Conservation (phyloP, 2,888 invertebrate species). For the Rotaria socialis region DNA sequence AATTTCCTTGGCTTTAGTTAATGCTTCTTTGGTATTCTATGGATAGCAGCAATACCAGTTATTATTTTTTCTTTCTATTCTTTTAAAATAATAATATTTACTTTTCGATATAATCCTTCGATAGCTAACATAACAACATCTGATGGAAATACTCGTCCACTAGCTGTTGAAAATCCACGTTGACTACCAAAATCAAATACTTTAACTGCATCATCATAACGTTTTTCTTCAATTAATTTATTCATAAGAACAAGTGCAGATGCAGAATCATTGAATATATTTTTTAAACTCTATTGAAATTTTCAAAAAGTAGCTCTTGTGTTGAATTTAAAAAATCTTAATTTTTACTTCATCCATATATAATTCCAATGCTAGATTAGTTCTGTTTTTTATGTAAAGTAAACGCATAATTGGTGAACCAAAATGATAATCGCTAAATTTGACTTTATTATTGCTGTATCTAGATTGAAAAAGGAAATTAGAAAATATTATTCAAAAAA, state of each 20-base stretch:
- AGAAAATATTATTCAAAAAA: no score
- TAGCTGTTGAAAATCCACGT: background rate
- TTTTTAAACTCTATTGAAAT: background rate
- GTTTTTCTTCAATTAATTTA: constrained; percentile 32
- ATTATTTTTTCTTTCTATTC: background rate
- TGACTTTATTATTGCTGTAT: background rate
- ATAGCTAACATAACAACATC: constrained; percentile 36
- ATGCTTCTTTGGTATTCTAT: constrained; percentile 10
- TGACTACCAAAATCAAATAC: constrained; percentile 8
- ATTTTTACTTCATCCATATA: constrained; percentile 12
- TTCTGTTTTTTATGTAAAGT: background rate
- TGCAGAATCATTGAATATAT: background rate
- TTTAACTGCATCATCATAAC: constrained; percentile 10
- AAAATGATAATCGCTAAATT: constrained; percentile 11
- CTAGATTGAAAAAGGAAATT: background rate
- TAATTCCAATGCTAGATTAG: constrained; percentile 18
- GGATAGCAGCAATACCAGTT: background rate
- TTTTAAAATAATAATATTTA: background rate
- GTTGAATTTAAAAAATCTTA: no score
- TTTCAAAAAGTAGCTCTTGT: no score
- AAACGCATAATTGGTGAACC: constrained; percentile 36
- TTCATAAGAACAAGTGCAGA: constrained; percentile 29
- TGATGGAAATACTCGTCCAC: background rate
- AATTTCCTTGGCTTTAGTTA: background rate
- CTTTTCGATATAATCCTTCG: constrained; percentile 27